These are phyloP conservation scores for Gerris lacustris DNA, from an alignment of 2,888 invertebrate genomes.

Conservation along the genomic window DNA sequence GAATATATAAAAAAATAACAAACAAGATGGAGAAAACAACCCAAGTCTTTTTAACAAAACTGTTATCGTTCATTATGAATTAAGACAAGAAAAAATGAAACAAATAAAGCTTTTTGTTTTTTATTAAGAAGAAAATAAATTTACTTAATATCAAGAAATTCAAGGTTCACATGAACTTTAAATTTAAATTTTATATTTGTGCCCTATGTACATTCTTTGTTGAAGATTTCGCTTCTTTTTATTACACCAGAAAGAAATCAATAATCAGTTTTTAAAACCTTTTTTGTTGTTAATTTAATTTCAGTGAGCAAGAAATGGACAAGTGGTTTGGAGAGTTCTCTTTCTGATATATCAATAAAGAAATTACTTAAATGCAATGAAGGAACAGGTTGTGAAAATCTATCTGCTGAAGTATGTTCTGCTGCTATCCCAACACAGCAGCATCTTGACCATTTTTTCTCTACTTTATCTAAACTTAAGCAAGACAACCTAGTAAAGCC, in stretches of 20 bases:
- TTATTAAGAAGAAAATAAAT: too few relatives aligned
- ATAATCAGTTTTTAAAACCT: background rate
- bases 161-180: too few relatives aligned
- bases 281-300: conserved; percentile 1
- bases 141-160: too few relatives aligned
- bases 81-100: too few relatives aligned
- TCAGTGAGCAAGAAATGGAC: conserved; percentile 23
- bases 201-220: too few relatives aligned
- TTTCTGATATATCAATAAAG: background rate
- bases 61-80: too few relatives aligned
- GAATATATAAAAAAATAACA: too few relatives aligned
- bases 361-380: background rate
- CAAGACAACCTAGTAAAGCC: background rate
- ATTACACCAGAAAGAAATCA: background rate
- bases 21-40: too few relatives aligned
- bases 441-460: background rate
- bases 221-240: too few relatives aligned
- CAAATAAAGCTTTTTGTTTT: too few relatives aligned
- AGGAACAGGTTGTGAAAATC: background rate
- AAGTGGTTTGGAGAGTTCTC: conserved; percentile 10
- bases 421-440: background rate
- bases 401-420: background rate
- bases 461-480: background rate
- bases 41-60: too few relatives aligned
- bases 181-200: too few relatives aligned